Conservation (phyloP, 2,888 invertebrate genomes). For the Standfussiana lucernea region DNA sequence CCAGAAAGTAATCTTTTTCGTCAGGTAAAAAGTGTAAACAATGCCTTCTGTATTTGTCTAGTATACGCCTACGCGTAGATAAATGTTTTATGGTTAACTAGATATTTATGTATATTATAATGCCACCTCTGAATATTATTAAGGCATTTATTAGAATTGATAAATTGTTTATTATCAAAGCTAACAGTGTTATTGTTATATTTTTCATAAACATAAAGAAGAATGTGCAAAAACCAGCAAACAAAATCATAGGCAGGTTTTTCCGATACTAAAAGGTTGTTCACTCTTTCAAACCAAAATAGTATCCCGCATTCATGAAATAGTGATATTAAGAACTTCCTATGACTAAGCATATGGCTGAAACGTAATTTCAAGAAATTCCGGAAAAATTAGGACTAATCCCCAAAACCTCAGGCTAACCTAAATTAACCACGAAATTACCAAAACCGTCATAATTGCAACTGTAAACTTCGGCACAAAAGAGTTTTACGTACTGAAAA, state of each 20-base stretch:
- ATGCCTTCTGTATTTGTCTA: slow-evolving; percentile 31
- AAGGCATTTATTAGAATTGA: slow-evolving; percentile 32
- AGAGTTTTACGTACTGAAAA: slow-evolving; percentile 35
- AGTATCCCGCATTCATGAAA: neutral
- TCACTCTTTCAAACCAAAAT: neutral
- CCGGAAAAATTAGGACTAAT: neutral
- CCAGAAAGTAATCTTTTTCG: slow-evolving; percentile 53
- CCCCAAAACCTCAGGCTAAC: neutral
- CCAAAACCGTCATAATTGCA: slow-evolving; percentile 27
- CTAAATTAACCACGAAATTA: slow-evolving; percentile 27
- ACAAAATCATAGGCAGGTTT: neutral
- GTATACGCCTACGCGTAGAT: slow-evolving; percentile 17
- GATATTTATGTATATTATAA: slow-evolving; percentile 16
- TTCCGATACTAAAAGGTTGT: neutral
- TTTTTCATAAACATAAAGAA: neutral
- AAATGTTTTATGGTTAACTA: slow-evolving; percentile 44
- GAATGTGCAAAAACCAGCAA: neutral
- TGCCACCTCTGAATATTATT: slow-evolving; percentile 31
- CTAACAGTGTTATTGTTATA: neutral
- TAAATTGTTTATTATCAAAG: slow-evolving; percentile 36
- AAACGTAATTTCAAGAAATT: slow-evolving; percentile 4
- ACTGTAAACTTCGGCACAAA: slow-evolving; percentile 29
- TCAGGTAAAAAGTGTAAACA: slow-evolving; percentile 55
- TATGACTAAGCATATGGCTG: neutral
- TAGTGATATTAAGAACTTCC: neutral